Base-by-base conservation (phyloP, 2,113 vertebrate species). In the Solea solea region DNA sequence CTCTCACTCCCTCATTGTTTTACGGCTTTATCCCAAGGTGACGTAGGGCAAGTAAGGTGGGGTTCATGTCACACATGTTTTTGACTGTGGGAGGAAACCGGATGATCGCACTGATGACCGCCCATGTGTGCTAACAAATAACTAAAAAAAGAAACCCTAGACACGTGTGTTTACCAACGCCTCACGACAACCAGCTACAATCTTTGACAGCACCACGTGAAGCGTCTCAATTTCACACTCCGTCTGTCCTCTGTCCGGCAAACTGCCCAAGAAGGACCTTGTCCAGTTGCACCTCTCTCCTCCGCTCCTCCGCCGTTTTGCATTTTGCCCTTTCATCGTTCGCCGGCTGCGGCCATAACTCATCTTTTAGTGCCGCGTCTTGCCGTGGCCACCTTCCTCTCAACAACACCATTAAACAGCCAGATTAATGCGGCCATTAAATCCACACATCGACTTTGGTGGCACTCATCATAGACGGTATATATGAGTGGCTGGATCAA, bases 351-450 rank as follows among this genome's bases (percentile, higher is more conserved):
- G 54, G 45, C 60, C 67, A 71, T 89, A 87, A 86, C 83, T 89
- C 79, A 86, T 79, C 69, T 83, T 87, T 89, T 87, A 89, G 82
- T 66, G 73, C 79, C 21, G 58, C 73, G 48, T 84, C 81, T 80
- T 79, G 76, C 54, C 49, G 73, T 80, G 79, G 82, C 86, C 87
- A 88, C 84, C 84, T 86, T 86, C 86, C 61, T 65, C 86, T 88
- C 83, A 74, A 72, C 85, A 75, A 82, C 80, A 73, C 86, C 86
- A 81, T 86, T 92, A 90, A 89, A 86, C 81, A 74, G 75, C 63
- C 85, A 88, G 89, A 88, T 89, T 90, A 88, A 91, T 86, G 89
- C 80, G 6, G 65, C 88, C 71, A 87, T 90, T 88, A 91, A 90
- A 88, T 83, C 75, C 76, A 68, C 80, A 76, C 88, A 78, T 82